These are phyloP conservation scores for Eulemur mongoz DNA, from an alignment of 2,797 vertebrate genomes.

Conservation along the genomic window DNA sequence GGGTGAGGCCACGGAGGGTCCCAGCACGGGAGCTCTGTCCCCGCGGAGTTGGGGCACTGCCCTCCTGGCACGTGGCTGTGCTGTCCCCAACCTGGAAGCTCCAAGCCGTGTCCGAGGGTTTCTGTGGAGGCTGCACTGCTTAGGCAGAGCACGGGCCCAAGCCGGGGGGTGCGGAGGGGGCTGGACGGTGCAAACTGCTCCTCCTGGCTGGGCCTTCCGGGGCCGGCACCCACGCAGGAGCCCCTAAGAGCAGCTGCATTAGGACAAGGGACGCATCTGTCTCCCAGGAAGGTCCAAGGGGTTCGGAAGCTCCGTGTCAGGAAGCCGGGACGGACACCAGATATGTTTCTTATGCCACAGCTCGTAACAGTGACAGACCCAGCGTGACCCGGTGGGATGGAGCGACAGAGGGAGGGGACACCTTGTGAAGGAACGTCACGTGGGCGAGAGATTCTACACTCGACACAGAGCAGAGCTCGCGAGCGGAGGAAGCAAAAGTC, in stretches of 20 bases:
- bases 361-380: background rate
- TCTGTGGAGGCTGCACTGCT: accelerated
- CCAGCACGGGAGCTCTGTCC: background rate
- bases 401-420: no score
- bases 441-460: no score
- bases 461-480: background rate
- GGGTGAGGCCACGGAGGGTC: background rate
- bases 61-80: background rate
- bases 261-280: background rate
- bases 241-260: background rate
- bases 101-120: background rate
- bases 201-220: background rate
- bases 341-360: background rate
- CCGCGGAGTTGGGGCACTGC: background rate
- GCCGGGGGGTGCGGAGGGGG: background rate
- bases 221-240: background rate
- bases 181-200: background rate
- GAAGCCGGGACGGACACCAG: background rate
- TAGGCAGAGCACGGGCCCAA: background rate
- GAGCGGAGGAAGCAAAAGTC: no score
- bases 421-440: no score
- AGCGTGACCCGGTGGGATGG: no score
- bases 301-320: background rate
- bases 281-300: background rate
- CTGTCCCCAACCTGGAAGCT: background rate